A percentile compares a stretch with the other conserved stretches of the same genome.
These are phyloP conservation scores for Xerus inauris DNA, from an alignment of 2,113 vertebrate genomes.

Conservation along the genomic window DNA sequence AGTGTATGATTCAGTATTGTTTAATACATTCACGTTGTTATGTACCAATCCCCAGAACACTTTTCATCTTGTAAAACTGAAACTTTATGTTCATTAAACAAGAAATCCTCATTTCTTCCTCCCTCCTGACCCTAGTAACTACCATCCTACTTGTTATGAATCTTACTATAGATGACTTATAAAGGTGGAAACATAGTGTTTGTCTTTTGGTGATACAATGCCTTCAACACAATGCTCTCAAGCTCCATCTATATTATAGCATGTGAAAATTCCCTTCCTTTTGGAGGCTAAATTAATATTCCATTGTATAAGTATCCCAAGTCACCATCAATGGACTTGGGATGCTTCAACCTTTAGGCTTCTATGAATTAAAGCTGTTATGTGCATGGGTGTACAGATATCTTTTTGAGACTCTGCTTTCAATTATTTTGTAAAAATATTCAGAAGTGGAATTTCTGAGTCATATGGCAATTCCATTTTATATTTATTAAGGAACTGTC, in stretches of 20 bases:
- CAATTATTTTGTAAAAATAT: not conserved
- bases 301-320: not conserved
- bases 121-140: not conserved
- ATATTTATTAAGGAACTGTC: not conserved
- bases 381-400: not conserved
- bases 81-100: not conserved
- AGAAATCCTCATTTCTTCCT: not conserved
- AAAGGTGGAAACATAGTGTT: not conserved
- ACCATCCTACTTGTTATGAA: not conserved
- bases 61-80: constrained; percentile 32
- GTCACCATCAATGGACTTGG: not conserved
- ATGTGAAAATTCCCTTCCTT: not conserved
- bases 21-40: not conserved
- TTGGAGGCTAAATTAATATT: constrained; percentile 2
- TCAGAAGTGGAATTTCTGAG: not conserved
- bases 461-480: not conserved
- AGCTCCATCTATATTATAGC: not conserved
- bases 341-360: not conserved
- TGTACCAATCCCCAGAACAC: not conserved
- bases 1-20: not conserved
- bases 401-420: not conserved
- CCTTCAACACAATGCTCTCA: not conserved
- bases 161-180: not conserved
- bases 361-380: not conserved
- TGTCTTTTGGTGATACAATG: not conserved